A percentile compares a stretch with the other conserved stretches of the same genome.
phyloP scores from a whole-genome alignment of 2,888 invertebrate genomes.

The Neelides folsomi region DNA sequence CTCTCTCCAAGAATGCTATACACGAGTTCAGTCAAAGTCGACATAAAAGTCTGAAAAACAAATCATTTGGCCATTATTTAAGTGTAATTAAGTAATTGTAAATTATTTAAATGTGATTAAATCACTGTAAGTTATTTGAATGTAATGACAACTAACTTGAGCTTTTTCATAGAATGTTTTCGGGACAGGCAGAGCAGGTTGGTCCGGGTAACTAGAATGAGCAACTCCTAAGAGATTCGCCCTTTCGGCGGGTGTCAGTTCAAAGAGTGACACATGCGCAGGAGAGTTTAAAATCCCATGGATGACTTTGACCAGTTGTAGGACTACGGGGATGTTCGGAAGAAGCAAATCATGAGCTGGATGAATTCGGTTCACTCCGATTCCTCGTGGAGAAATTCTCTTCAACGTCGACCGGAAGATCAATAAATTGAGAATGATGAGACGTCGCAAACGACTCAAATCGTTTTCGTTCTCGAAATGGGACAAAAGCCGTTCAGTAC shows the following conservation, averaged over 20 bases:
- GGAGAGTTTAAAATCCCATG: conserved; percentile 24
- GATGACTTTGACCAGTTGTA: conserved; percentile 23
- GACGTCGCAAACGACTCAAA: no score
- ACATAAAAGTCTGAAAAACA: conserved; percentile 18
- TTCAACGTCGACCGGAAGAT: no score
- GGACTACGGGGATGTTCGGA: conserved; percentile 22
- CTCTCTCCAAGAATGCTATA: conserved; percentile 28
- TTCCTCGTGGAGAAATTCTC: conserved; percentile 1
- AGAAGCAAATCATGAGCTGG: conserved; percentile 19
- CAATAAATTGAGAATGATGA: no score
- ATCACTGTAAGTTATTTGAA: no score
- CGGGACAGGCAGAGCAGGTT: neutral
- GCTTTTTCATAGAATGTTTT: conserved; percentile 15
- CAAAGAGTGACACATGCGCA: conserved; percentile 11
- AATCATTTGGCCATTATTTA: no score
- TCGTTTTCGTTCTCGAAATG: no score
- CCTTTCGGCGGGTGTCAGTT: conserved; percentile 21
- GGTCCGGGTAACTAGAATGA: neutral
- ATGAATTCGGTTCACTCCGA: conserved; percentile 4
- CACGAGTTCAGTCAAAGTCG: conserved; percentile 13
- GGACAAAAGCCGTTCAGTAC: neutral
- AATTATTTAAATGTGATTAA: no score
- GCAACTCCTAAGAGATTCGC: conserved; percentile 18
- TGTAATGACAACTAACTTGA: conserved; percentile 15
- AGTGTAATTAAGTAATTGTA: no score